Evolutionary conservation across 2,888 invertebrate species (phyloP).

Genomic region (Sinodicranocentrus sp.): DNA sequence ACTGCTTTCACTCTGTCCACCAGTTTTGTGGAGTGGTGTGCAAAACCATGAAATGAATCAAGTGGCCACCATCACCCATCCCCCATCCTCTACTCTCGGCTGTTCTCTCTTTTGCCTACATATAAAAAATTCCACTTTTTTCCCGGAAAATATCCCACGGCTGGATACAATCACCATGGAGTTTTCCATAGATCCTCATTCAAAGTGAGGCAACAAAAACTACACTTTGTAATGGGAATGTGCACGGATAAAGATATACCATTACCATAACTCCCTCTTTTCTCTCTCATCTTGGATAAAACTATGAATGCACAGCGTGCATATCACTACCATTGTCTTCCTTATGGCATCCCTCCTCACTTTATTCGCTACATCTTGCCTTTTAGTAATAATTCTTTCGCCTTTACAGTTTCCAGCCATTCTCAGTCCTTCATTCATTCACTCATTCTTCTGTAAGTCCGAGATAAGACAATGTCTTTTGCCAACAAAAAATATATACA

Average conservation of each 20-base stretch:
- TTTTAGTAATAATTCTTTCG: no score
- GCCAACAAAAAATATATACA: slow-evolving; percentile 1
- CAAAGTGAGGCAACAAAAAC: background rate
- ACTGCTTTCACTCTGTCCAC: background rate
- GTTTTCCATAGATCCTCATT: no score
- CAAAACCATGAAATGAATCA: slow-evolving; percentile 8
- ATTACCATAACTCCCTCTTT: no score
- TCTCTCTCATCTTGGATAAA: no score
- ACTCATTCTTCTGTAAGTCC: slow-evolving; percentile 9
- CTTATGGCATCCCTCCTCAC: no score
- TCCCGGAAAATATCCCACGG: slow-evolving; percentile 3
- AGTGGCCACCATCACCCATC: slow-evolving; percentile 16
- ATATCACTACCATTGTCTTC: no score
- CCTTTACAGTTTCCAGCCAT: no score
- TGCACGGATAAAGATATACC: no score
- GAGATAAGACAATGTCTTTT: slow-evolving; percentile 34
- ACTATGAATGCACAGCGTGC: no score
- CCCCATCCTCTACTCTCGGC: no score
- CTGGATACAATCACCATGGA: background rate
- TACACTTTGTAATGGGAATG: no score
- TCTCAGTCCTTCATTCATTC: slow-evolving; percentile 11
- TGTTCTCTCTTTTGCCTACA: background rate
- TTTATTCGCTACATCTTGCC: background rate
- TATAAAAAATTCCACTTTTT: background rate
- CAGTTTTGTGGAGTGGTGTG: background rate